A percentile compares a stretch with the other conserved stretches of the same genome.
Evolutionary conservation across 1,140 invertebrate genomes (phyloP).

Genomic region (Frieseomelitta varia): DNA sequence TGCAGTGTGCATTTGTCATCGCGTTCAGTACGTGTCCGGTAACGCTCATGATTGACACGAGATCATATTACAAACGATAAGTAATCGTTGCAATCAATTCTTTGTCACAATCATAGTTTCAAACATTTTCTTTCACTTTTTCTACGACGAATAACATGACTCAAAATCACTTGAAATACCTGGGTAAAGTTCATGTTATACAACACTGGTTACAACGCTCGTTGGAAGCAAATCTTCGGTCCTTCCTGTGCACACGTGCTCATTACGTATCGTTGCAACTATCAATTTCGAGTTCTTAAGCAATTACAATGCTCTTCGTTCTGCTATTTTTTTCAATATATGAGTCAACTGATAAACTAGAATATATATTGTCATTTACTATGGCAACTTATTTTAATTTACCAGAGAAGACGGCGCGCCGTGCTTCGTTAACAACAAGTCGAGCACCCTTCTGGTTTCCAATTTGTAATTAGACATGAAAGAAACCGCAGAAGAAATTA

Average conservation of each 20-base stretch:
- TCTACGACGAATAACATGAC: not conserved
- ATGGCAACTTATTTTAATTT: not conserved
- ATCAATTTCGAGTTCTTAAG: not conserved
- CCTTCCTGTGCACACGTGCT: not conserved
- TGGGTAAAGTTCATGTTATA: not conserved
- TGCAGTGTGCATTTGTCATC: not conserved
- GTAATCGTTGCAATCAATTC: not conserved
- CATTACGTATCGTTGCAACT: not conserved
- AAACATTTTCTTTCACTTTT: not conserved
- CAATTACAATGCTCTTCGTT: not conserved
- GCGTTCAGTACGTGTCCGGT: not conserved
- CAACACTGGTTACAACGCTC: not conserved
- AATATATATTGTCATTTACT: not conserved
- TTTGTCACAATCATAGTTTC: not conserved
- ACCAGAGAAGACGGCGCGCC: not conserved
- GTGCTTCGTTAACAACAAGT: too few species aligned
- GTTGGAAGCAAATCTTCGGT: not conserved
- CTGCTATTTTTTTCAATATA: not conserved
- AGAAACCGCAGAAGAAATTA: slow-evolving; percentile 48
- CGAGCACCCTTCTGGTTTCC: not conserved
- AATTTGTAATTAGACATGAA: slow-evolving; percentile 32
- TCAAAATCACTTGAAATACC: not conserved
- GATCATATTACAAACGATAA: not conserved
- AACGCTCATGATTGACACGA: not conserved
- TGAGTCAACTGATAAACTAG: not conserved